Conservation (phyloP, 2,113 vertebrate species). For the Sylvilagus bachmani region DNA sequence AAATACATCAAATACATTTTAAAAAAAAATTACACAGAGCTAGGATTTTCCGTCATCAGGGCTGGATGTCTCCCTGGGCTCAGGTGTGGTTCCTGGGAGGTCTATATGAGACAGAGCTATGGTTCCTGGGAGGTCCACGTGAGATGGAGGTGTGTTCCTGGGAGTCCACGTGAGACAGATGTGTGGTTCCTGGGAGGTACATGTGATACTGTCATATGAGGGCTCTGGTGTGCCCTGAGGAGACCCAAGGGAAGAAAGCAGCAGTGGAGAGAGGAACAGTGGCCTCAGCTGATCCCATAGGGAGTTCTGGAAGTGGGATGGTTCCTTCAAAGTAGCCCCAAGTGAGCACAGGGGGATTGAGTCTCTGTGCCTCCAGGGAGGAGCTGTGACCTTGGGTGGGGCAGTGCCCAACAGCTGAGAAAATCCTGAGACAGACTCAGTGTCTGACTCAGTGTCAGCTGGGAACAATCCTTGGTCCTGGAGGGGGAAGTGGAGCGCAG, state of each 20-base stretch:
- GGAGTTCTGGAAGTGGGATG: not conserved
- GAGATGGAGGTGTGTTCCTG: no score
- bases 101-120: not conserved
- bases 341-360: not conserved
- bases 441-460: not conserved
- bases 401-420: not conserved
- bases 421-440: not conserved
- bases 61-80: not conserved
- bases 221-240: not conserved
- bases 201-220: not conserved
- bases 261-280: not conserved
- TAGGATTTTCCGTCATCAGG: not conserved
- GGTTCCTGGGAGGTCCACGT: no score
- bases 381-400: not conserved
- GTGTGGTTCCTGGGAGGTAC: not conserved
- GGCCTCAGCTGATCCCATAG: not conserved
- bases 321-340: not conserved
- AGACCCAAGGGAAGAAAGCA: not conserved
- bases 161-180: no score
- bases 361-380: not conserved
- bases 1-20: no score
- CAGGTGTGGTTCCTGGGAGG: not conserved
- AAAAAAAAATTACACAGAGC: not conserved
- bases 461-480: not conserved
- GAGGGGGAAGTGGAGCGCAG: accelerated